Conservation (phyloP, 2,113 vertebrate genomes). For the Rhea americana region DNA sequence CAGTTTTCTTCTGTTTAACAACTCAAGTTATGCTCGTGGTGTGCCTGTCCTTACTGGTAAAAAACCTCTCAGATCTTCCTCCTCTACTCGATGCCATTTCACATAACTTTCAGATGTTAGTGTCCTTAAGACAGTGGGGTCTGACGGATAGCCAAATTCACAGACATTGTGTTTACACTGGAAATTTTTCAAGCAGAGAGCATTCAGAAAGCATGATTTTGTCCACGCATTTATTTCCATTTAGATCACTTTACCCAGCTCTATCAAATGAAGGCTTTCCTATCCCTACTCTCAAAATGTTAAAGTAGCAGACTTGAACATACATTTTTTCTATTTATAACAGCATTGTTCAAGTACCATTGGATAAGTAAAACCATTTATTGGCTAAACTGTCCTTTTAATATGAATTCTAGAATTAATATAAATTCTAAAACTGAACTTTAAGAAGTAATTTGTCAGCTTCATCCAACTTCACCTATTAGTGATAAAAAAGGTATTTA, state of each 20-base stretch:
- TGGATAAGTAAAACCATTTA: neutral
- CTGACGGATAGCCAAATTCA: neutral
- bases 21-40: neutral
- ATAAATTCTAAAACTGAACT: neutral
- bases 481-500: neutral
- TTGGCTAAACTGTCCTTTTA: neutral
- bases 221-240: neutral
- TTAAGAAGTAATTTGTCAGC: neutral
- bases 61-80: neutral
- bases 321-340: neutral
- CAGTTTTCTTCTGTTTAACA: neutral
- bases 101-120: neutral
- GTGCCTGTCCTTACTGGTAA: neutral
- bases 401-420: too few species aligned
- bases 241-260: neutral
- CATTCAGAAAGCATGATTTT: neutral
- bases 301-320: neutral
- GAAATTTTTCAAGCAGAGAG: neutral
- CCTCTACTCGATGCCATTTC: neutral
- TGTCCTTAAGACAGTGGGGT: neutral
- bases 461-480: neutral
- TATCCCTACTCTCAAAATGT: neutral
- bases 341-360: neutral
- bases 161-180: accelerated
- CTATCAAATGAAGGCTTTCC: neutral